Evolutionary conservation across 2,113 vertebrate genomes (phyloP), one percentile per base, ranked within the genome.

Genomic region (Lethenteron camtschaticum): DNA sequence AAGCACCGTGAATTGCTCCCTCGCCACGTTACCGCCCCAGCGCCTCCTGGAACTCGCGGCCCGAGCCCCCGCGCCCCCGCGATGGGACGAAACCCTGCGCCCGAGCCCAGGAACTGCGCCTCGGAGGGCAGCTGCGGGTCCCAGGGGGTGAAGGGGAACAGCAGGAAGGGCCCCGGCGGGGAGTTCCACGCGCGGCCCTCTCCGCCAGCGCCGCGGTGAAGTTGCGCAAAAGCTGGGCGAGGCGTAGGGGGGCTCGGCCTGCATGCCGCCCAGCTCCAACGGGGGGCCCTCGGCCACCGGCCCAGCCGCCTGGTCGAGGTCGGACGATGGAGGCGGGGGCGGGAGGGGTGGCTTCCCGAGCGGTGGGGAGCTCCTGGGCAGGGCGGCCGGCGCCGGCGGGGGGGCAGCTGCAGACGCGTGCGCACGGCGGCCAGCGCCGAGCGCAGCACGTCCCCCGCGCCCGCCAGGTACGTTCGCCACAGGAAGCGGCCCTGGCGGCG

Each of bases 391-490:
- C 75, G 96, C 96, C 14, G 92, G 90, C 58, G 92, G 82, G 1
- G 91, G 0, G 92, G 92, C 73, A 99, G 84, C 79, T 96, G 92
- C 72, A 99, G 86, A 79, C 85, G 86, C 77, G 91, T 97, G 75
- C 95, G 82, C 72, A 97, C 80, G 73, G 88, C 78, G 57, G 92
- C 91, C 74, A 99, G 78, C 74, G 96, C 81, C 1, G 95, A 95
- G 74, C 77, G 87, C 69, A 99, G 86, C 60, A 96, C 85, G 3
- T 82, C 90, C 77, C 95, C 91, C 0, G 86, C 82, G 5, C 90
- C 95, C 71, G 92, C 94, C 77, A 99, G 91, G 77, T 97, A 99
- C 0, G 88, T 89, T 75, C 96, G 92, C 95, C 95, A 99, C 71
- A 99, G 77, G 76, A 99, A 99, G 75, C 90, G 88, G 70, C 92